phyloP scores from a whole-genome alignment of 2,888 invertebrate genomes.

The Agrilus biguttatus region DNA sequence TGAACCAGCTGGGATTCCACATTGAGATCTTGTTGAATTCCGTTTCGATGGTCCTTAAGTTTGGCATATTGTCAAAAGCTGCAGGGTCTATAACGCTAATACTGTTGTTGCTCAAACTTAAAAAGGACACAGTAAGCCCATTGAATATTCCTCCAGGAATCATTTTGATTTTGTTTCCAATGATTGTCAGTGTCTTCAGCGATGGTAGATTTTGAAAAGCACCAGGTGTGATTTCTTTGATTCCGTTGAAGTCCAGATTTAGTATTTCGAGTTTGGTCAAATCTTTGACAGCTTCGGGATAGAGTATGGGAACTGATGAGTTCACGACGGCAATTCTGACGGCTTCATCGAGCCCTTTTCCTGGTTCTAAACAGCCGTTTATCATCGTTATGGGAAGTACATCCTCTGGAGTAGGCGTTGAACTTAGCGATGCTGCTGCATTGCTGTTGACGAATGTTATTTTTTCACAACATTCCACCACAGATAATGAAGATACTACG shows the following conservation, averaged over 20 bases:
- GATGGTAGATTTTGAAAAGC: constrained; percentile 8
- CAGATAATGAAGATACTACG: too few relatives aligned
- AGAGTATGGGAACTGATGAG: constrained; percentile 3
- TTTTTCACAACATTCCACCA: constrained; percentile 4
- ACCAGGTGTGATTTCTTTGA: constrained; percentile 7
- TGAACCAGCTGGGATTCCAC: constrained; percentile 26
- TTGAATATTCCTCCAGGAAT: constrained; percentile 8
- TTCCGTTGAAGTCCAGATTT: constrained; percentile 5
- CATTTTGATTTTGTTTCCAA: constrained; percentile 3
- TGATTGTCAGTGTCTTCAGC: constrained; percentile 2
- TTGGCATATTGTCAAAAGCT: constrained; percentile 18
- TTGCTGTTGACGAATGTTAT: constrained; percentile 4
- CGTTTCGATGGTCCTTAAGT: constrained; percentile 18
- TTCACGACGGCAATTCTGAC: constrained; percentile 4
- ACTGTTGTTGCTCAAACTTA: constrained; percentile 13
- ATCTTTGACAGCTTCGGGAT: constrained; percentile 11
- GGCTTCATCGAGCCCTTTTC: constrained; percentile 4
- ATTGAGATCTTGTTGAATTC: constrained; percentile 20
- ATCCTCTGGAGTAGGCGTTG: neutral
- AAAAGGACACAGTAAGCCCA: constrained; percentile 2
- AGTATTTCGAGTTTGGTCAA: constrained; percentile 9
- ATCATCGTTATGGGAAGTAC: constrained; percentile 3
- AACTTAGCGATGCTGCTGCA: constrained; percentile 4
- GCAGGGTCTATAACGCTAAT: constrained; percentile 12
- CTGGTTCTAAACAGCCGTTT: constrained; percentile 4